Evolutionary conservation across 2,797 vertebrate species (phyloP), one percentile per base, ranked within the genome.

Genomic region (Eutrigla gurnardus): DNA sequence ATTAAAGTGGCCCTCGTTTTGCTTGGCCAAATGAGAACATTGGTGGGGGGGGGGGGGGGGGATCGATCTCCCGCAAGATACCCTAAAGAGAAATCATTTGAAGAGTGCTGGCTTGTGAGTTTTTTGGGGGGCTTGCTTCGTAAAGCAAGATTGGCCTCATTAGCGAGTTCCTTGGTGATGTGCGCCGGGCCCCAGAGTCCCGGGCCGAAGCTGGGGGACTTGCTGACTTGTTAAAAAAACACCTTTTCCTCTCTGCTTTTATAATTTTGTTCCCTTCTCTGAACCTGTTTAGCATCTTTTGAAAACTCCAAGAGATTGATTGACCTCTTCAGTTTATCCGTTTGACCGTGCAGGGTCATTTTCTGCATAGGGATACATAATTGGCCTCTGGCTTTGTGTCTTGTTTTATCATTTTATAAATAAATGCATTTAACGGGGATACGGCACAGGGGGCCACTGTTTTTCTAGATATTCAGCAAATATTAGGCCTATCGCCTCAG

Each of bases 181-280:
- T 75, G 73, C 32, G 54, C 18, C 0, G 42, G 79, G 81, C 75
- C 72, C 63, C 5, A 2, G 84, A 86, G 77, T 86, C 73, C 64
- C 57, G 60, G 68, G 76, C 75, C 62, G 70, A 83, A 83, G 90
- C 89, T 84, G 3, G 10, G 89, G 88, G 91, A 89, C 86, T 89
- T 93, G 91, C 92, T 94, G 92, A 94, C 91, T 91, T 73, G 60
- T 81, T 49, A 77, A 90, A 89, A 86, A 75, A 81, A 25, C 25
- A 25, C 25, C 75, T 62, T 90, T 82, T 87, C 50, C 55, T 68
- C 42, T 55, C 75, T 62, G 60, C 77, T 79, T 80, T 83, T 82
- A 43, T 49, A 8, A 49, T 9, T 53, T 53, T 25, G 50, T 73
- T 55, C 35, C 43, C 64, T 70, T 62, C 76, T 78, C 18, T 2